Conservation (phyloP, 2,888 invertebrate species). For the Drosophila setosimentum region DNA sequence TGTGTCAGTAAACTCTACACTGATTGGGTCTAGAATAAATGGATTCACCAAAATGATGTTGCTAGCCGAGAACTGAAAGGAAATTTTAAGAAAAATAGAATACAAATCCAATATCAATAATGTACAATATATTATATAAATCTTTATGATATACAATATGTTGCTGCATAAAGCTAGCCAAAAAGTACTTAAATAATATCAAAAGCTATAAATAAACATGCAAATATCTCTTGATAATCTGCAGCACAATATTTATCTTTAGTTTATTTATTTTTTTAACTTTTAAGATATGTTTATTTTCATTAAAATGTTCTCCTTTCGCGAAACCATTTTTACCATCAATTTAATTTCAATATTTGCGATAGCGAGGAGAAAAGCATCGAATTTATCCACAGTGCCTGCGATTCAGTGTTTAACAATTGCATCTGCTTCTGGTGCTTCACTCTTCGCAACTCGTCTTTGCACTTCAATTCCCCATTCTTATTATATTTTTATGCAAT, state of each 20-base stretch:
- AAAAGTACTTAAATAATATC: not conserved
- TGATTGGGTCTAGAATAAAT: not conserved
- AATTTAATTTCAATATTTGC: conserved; percentile 15
- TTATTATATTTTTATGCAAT: conserved; percentile 68
- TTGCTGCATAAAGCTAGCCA: not conserved
- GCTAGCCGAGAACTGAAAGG: not conserved
- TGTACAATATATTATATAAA: not conserved
- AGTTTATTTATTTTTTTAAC: not conserved
- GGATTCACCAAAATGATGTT: not conserved
- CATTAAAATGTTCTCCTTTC: not conserved
- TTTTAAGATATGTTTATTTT: not conserved
- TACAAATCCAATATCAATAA: no score
- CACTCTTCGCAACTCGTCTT: conserved; percentile 24
- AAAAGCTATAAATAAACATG: not conserved
- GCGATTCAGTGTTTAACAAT: conserved; percentile 41
- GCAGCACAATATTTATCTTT: not conserved
- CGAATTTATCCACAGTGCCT: conserved; percentile 42
- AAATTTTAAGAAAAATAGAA: not conserved
- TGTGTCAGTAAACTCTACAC: not conserved
- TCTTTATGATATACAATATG: not conserved
- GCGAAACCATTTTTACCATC: not conserved
- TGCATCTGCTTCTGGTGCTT: conserved; percentile 44
- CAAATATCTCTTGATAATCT: not conserved
- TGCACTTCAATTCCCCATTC: conserved; percentile 53
- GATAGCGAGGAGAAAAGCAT: not conserved